A percentile compares a stretch with the other conserved stretches of the same genome.
Evolutionary conservation across 2,888 invertebrate species (phyloP).

Genomic region (Rhagium mordax): DNA sequence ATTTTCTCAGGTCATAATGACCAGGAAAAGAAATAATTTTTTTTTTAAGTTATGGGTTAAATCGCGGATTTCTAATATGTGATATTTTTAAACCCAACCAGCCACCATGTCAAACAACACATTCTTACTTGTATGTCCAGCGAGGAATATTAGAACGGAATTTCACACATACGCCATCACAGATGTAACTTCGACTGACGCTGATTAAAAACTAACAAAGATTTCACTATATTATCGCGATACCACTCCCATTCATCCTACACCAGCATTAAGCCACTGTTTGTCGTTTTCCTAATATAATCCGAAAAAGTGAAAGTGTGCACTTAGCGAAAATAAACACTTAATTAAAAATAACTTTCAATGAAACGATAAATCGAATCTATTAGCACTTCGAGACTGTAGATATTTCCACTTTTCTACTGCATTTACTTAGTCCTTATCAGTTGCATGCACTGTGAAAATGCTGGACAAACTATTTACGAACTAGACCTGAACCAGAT

Average conservation of each 20-base stretch:
- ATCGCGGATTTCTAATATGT: no score
- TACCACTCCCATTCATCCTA: conserved; percentile 28
- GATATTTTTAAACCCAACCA: no score
- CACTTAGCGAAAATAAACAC: conserved; percentile 4
- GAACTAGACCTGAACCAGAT: conserved; percentile 51
- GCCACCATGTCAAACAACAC: no score
- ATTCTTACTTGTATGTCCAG: background rate
- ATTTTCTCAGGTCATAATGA: no score
- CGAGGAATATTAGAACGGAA: background rate
- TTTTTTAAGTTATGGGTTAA: no score
- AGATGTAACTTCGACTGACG: background rate
- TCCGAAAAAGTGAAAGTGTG: conserved; percentile 35
- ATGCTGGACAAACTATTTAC: conserved; percentile 11
- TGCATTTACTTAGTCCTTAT: conserved; percentile 13
- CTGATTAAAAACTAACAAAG: conserved; percentile 24
- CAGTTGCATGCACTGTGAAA: conserved; percentile 19
- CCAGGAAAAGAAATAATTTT: no score
- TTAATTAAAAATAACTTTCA: conserved; percentile 17
- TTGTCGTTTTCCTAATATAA: conserved; percentile 22
- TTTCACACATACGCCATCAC: background rate
- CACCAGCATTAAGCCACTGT: conserved; percentile 21
- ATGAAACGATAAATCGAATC: background rate
- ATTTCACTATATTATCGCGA: conserved; percentile 28
- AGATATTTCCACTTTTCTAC: background rate
- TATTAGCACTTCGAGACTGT: conserved; percentile 5